A percentile compares a stretch with the other conserved stretches of the same genome.
Evolutionary conservation across 2,113 vertebrate species (phyloP).

Genomic region (Aegithalos caudatus): DNA sequence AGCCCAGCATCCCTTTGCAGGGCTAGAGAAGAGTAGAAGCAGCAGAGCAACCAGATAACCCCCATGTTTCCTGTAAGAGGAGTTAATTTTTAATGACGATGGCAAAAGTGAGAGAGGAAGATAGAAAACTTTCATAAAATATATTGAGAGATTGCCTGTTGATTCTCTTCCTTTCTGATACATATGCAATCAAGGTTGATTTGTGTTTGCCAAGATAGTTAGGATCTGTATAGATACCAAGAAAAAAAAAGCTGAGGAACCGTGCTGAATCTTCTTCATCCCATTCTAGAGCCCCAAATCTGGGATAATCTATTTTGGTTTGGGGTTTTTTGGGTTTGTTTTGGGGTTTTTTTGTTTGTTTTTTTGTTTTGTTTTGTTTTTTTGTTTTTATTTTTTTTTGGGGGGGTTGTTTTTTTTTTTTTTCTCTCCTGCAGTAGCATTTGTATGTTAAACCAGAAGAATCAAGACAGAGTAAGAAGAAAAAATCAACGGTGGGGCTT

Average conservation of each 20-base stretch:
- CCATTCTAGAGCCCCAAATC: background rate
- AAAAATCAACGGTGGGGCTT: background rate
- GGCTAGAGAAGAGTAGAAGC: background rate
- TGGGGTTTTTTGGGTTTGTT: too few species aligned
- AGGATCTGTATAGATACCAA: background rate
- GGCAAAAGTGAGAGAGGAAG: background rate
- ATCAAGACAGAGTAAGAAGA: background rate
- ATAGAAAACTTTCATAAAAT: background rate
- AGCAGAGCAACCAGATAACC: background rate
- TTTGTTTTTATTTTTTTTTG: too few species aligned
- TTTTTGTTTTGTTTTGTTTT: too few species aligned
- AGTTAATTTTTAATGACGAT: background rate
- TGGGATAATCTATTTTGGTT: background rate
- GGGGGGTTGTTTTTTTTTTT: background rate
- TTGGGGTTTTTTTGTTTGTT: too few species aligned
- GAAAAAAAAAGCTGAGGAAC: background rate
- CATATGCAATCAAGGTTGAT: background rate
- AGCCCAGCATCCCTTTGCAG: background rate
- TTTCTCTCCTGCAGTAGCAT: background rate
- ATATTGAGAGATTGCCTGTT: background rate
- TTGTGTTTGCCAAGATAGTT: background rate
- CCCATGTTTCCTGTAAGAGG: background rate
- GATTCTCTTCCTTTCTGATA: background rate
- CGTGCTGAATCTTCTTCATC: background rate
- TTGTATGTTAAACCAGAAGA: background rate